phyloP scores from a whole-genome alignment of 2,888 invertebrate genomes.

The Dicyrtomina minuta region DNA sequence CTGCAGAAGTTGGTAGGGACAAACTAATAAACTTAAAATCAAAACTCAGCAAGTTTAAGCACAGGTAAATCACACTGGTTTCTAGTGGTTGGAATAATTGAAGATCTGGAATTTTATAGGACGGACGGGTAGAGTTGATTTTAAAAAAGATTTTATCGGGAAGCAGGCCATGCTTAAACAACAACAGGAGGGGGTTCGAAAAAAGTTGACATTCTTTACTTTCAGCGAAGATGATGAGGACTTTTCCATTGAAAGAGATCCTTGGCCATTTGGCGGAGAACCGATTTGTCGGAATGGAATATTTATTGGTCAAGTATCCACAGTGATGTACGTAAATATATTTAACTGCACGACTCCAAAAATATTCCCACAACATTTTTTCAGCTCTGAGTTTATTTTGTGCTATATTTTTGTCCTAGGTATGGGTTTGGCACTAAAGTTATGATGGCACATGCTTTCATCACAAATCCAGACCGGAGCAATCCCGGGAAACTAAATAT shows the following conservation, averaged over 20 bases:
- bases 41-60: background rate
- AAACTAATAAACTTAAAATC: background rate
- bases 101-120: constrained; percentile 7
- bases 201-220: background rate
- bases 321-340: background rate
- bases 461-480: background rate
- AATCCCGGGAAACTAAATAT: background rate
- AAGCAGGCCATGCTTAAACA: constrained; percentile 10
- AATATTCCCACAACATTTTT: no score
- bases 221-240: background rate
- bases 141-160: constrained; percentile 19
- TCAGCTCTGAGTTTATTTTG: no score
- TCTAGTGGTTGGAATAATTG: background rate
- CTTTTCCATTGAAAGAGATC: constrained; percentile 4
- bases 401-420: background rate
- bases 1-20: constrained; percentile 14
- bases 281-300: constrained; percentile 16
- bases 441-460: background rate
- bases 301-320: background rate
- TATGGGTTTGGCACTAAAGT: constrained; percentile 4
- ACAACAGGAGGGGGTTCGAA: constrained; percentile 5
- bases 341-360: background rate
- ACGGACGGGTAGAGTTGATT: background rate
- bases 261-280: constrained; percentile 4
- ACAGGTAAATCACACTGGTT: background rate